phyloP scores from a whole-genome alignment of 1,140 invertebrate species.

The Cepaea nemoralis region DNA sequence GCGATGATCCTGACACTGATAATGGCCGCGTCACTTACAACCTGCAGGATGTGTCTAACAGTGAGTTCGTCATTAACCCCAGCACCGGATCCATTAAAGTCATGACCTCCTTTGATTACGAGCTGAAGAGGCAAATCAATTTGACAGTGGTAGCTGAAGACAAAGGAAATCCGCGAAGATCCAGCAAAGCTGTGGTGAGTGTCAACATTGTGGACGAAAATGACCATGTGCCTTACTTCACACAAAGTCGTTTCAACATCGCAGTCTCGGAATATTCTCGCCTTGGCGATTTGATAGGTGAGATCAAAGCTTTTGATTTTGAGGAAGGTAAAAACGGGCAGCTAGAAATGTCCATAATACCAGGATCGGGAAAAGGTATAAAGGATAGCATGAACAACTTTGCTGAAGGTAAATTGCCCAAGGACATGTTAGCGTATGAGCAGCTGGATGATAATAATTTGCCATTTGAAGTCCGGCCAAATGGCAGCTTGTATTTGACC shows the following conservation, averaged over 20 bases:
- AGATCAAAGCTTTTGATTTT: conserved; percentile 43
- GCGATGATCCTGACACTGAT: conserved; percentile 80
- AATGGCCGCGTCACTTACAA: conserved; percentile 53
- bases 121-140: conserved; percentile 44
- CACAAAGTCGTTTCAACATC: conserved; percentile 46
- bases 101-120: conserved; percentile 50
- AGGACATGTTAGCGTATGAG: not conserved
- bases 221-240: conserved; percentile 53
- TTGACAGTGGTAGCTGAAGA: conserved; percentile 55
- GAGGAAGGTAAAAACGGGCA: conserved; percentile 45
- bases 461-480: conserved; percentile 39
- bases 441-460: conserved; percentile 13
- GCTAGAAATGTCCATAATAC: conserved; percentile 40
- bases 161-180: conserved; percentile 46
- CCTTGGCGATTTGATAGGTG: conserved; percentile 41
- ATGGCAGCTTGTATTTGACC: conserved; percentile 43
- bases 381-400: too few relatives aligned
- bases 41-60: conserved; percentile 35
- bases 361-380: not conserved
- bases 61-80: conserved; percentile 41
- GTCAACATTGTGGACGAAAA: conserved; percentile 55
- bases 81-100: conserved; percentile 45
- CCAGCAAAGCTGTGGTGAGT: conserved; percentile 38
- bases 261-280: conserved; percentile 46
- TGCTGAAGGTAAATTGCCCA: too few relatives aligned